Conservation (phyloP, 2,113 vertebrate species). For the Eurypyga helias region DNA sequence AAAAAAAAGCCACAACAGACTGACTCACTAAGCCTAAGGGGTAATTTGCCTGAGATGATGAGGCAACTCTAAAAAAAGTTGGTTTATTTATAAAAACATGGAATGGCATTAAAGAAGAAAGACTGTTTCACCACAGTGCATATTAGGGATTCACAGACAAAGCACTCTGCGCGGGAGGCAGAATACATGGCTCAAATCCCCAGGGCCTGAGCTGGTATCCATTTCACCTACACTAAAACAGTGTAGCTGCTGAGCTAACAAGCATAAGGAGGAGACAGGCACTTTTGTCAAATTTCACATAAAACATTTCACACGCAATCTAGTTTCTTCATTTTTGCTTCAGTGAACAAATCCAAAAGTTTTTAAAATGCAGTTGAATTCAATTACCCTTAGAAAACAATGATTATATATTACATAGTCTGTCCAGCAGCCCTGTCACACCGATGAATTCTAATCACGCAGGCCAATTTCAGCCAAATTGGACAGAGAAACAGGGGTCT, state of each 20-base stretch:
- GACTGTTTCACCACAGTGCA: not conserved
- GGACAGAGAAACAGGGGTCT: conserved; percentile 27
- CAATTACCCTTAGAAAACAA: not conserved
- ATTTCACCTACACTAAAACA: not conserved
- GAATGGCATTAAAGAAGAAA: not conserved
- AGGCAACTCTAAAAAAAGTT: not conserved
- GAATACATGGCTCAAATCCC: not conserved
- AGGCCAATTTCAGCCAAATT: not conserved
- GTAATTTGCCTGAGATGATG: not conserved
- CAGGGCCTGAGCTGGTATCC: not conserved
- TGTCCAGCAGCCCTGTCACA: not conserved
- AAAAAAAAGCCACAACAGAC: not conserved
- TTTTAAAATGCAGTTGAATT: not conserved
- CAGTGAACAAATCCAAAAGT: not conserved
- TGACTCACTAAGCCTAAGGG: not conserved
- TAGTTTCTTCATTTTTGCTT: not conserved
- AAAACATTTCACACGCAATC: not conserved
- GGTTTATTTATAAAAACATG: not conserved
- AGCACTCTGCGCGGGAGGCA: not conserved
- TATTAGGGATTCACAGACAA: not conserved
- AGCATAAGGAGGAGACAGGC: not conserved
- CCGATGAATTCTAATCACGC: not conserved
- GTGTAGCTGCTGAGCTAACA: not conserved
- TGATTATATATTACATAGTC: not conserved
- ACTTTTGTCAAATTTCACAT: not conserved